Conservation (phyloP, 2,113 vertebrate species). For the Eurypyga helias region DNA sequence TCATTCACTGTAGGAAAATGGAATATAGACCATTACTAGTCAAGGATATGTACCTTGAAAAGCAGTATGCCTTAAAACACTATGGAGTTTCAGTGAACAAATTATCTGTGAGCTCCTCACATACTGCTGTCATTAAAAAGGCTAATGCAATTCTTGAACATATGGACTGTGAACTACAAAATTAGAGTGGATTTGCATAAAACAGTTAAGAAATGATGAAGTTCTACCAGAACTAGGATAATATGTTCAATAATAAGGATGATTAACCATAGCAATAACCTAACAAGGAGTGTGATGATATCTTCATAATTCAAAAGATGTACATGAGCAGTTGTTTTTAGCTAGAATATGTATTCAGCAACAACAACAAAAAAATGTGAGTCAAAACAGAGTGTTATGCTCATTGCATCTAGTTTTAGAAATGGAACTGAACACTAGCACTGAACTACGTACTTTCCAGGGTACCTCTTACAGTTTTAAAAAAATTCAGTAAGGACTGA, state of each 20-base stretch:
- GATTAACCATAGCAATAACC: neutral
- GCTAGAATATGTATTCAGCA: neutral
- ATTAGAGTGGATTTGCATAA: neutral
- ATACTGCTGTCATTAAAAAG: neutral
- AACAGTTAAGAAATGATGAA: neutral
- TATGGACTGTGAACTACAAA: neutral
- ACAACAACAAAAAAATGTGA: neutral
- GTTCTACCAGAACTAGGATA: neutral
- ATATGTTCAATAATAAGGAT: neutral
- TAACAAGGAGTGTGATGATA: neutral
- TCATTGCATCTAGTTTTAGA: neutral
- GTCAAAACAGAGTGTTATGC: neutral
- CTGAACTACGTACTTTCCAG: neutral
- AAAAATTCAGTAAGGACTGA: neutral
- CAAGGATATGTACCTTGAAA: neutral
- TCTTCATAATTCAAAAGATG: neutral
- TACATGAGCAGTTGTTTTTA: neutral
- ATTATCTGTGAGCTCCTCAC: neutral
- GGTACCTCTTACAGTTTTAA: neutral
- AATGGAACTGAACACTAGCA: neutral
- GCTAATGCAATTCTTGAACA: neutral
- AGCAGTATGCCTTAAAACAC: neutral
- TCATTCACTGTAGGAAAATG: neutral
- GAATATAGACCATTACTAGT: neutral
- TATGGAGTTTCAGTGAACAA: neutral